Percentiles rank a stretch among this genome's conserved stretches.
phyloP scores from a whole-genome alignment of 2,113 vertebrate genomes.

The Macaca nemestrina region DNA sequence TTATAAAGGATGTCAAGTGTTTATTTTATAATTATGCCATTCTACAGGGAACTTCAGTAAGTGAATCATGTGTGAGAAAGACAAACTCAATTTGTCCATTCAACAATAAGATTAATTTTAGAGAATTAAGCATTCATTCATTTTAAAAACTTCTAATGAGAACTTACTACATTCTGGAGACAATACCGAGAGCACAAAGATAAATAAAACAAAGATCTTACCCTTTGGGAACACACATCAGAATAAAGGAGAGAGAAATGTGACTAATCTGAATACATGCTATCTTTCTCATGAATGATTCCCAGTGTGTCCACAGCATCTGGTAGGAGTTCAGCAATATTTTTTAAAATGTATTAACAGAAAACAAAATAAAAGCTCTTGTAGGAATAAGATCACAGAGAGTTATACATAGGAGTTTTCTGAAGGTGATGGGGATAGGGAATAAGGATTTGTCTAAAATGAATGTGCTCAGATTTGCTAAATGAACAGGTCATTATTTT shows the following conservation, averaged over 20 bases:
- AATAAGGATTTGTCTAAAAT: not conserved
- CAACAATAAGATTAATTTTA: constrained; percentile 35
- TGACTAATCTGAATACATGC: not conserved
- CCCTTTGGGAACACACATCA: not conserved
- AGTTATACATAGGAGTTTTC: not conserved
- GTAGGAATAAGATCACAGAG: not conserved
- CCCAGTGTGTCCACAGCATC: too few species aligned
- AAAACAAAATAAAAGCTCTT: not conserved
- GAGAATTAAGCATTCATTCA: constrained; percentile 37
- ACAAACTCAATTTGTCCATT: constrained; percentile 34
- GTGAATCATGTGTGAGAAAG: constrained; percentile 41
- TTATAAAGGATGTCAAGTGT: constrained; percentile 12
- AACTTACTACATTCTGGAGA: not conserved
- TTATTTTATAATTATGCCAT: constrained; percentile 39
- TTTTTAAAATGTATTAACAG: not conserved
- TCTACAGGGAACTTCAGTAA: constrained; percentile 23
- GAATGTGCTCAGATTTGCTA: not conserved
- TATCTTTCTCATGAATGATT: not conserved
- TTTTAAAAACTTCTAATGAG: not conserved
- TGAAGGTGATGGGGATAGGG: not conserved
- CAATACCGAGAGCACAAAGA: not conserved
- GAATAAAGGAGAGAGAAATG: not conserved
- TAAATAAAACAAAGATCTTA: not conserved
- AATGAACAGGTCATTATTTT: not conserved
- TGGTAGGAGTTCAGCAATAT: not conserved